Conservation (phyloP, 1,140 invertebrate species). For the Zaprionus gabonicus region DNA sequence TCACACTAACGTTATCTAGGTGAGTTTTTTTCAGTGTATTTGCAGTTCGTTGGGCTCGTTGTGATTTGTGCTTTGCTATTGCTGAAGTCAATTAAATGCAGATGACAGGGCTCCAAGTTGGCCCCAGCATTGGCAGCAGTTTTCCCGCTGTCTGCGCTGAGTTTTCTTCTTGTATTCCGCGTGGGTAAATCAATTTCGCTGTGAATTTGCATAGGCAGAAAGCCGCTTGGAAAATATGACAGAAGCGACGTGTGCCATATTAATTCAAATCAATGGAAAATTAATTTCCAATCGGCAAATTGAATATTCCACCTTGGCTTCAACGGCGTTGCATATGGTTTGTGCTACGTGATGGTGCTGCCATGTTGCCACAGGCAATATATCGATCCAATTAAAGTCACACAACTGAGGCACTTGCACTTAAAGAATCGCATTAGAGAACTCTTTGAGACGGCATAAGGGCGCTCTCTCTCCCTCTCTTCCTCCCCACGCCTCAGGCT, state of each 20-base stretch:
- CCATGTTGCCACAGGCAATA: neutral
- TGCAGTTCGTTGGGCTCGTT: neutral
- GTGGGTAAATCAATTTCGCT: constrained; percentile 37
- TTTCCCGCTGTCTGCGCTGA: constrained; percentile 1
- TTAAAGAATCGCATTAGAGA: constrained; percentile 76
- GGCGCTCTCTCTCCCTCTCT: constrained; percentile 15
- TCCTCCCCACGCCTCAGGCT: neutral
- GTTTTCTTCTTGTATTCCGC: constrained; percentile 14
- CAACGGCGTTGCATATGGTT: constrained; percentile 52
- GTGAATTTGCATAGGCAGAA: constrained; percentile 25
- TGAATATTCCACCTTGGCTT: constrained; percentile 45
- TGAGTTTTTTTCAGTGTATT: constrained; percentile 15
- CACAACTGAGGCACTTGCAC: constrained; percentile 70
- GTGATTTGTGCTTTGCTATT: neutral
- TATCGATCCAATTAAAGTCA: constrained; percentile 56
- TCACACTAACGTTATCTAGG: neutral
- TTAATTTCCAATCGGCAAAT: constrained; percentile 41
- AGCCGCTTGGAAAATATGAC: constrained; percentile 22
- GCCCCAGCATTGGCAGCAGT: neutral
- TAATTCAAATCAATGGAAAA: constrained; percentile 59
- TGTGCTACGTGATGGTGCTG: constrained; percentile 38
- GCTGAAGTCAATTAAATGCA: constrained; percentile 16
- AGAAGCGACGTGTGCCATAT: constrained; percentile 42
- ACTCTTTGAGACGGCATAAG: constrained; percentile 29
- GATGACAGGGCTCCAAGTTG: constrained; percentile 11